Evolutionary conservation across 2,888 invertebrate species (phyloP).

Genomic region (Alloplasta piceator): DNA sequence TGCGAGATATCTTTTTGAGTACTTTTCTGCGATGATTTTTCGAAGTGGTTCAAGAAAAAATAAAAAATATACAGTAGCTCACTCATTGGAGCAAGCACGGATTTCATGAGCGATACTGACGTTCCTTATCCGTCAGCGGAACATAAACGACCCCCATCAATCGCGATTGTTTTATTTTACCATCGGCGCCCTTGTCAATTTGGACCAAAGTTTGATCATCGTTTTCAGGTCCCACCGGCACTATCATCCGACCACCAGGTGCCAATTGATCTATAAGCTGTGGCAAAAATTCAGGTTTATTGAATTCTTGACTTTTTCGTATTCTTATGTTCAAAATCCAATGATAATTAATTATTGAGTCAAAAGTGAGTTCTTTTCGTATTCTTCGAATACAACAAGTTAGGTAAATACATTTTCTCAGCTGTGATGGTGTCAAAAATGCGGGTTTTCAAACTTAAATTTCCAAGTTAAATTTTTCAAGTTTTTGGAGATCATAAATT

Average conservation of each 20-base stretch:
- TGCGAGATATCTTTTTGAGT: constrained; percentile 12
- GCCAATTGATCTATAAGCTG: constrained; percentile 92
- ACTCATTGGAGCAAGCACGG: constrained; percentile 78
- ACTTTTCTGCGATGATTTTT: neutral
- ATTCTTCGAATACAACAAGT: no score
- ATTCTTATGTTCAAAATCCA: no score
- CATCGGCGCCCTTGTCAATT: constrained; percentile 94
- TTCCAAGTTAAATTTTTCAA: no score
- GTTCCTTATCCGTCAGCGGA: constrained; percentile 94
- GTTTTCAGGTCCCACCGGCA: constrained; percentile 95
- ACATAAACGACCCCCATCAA: constrained; percentile 99
- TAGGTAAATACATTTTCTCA: no score
- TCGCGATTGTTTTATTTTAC: constrained; percentile 89
- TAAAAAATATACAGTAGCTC: constrained; percentile 54
- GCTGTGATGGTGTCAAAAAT: no score
- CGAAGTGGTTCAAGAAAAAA: constrained; percentile 18
- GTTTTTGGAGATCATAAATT: no score
- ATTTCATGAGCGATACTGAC: constrained; percentile 86
- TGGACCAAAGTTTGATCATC: constrained; percentile 93
- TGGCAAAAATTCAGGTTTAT: neutral
- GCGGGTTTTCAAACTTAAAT: no score
- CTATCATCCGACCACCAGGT: constrained; percentile 95
- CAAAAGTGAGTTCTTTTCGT: no score
- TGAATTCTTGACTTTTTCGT: neutral
- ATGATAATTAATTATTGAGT: no score